Base-by-base conservation (phyloP, 2,888 invertebrate species). In the Seira musarum region DNA sequence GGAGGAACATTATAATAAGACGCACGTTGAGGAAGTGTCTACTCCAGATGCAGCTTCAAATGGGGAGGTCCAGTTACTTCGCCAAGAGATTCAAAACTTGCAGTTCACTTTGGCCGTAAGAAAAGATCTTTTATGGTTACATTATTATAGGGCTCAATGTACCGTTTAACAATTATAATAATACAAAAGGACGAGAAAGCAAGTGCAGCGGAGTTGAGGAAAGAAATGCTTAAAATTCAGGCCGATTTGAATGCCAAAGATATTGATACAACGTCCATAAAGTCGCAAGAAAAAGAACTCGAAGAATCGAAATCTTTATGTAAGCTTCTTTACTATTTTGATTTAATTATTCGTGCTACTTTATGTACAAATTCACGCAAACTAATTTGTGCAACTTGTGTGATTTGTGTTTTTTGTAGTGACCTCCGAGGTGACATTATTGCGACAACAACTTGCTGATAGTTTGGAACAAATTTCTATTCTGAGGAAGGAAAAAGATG, bases 241-340 rank as follows among this genome's bases (percentile, higher is more conserved):
- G 82, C 87, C 3, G 86, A 85, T 22, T 84, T 88, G 25, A 82
- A 85, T 66, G 84, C 83, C 40, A 86, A 83, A 76, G 86, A 85
- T 61, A 82, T 85, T 30, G 85, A 84, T 25, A 82, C 79, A 35
- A 46, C 73, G 15, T 73, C 82, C 15, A 67, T 83, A 1, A 66
- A 88, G 77, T 88, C 89, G 74, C 90, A 90, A 86, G 88, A 90
- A 53, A 89, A 88, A 86, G 89, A 90, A 3, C 88, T 90, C 8
- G 90, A 90, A 82, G 90, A 90, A 65, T 89, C 89, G 67, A 89
- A 90, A 87, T 88, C 89, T 46, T 87, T 90, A 68, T 88, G 90
- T 90, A 88, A 88, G n/a, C 35, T 77, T 3, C 5, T 40, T 40
- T 40, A 40, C 40, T 40, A 13, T 13, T n/a, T n/a, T 40, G 40